phyloP scores from a whole-genome alignment of 2,888 invertebrate species.

The Tinea semifulvella region DNA sequence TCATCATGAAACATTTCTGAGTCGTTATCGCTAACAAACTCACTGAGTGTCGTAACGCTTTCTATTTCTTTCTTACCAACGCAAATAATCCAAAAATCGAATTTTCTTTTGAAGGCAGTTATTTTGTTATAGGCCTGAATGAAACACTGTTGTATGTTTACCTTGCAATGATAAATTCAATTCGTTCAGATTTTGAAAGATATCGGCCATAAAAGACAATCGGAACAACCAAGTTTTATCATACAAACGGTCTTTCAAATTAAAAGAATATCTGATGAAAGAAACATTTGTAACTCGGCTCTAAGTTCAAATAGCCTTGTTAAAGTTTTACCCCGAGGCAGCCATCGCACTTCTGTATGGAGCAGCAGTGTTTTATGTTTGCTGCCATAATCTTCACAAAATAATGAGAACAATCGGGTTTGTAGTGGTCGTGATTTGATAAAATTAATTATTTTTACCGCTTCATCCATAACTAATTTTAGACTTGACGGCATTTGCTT shows the following conservation, averaged over 20 bases:
- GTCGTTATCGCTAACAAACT: too few species aligned
- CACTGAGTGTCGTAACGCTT: conserved; percentile 25
- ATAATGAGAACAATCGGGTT: conserved; percentile 19
- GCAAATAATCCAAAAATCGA: conserved; percentile 26
- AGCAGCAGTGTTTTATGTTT: conserved; percentile 21
- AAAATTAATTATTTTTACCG: conserved; percentile 24
- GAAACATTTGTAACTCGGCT: conserved; percentile 23
- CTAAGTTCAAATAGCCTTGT: conserved; percentile 23
- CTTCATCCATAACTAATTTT: conserved; percentile 20
- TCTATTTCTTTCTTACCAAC: conserved; percentile 24
- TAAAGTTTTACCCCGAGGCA: conserved; percentile 24
- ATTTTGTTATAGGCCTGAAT: conserved; percentile 25
- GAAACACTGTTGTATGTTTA: conserved; percentile 26
- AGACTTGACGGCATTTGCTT: conserved; percentile 21
- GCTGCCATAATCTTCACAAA: conserved; percentile 22
- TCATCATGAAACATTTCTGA: too few species aligned
- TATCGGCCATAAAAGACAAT: conserved; percentile 22
- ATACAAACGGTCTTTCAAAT: conserved; percentile 22
- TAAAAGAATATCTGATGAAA: conserved; percentile 22
- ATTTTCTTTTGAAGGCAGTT: conserved; percentile 25
- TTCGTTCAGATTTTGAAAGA: conserved; percentile 24
- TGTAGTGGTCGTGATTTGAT: conserved; percentile 22
- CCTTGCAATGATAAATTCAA: conserved; percentile 24
- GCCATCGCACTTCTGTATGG: conserved; percentile 26
- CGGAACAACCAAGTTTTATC: conserved; percentile 21